Evolutionary conservation across 1,140 invertebrate genomes (phyloP).

Genomic region (Holotrichia oblita): DNA sequence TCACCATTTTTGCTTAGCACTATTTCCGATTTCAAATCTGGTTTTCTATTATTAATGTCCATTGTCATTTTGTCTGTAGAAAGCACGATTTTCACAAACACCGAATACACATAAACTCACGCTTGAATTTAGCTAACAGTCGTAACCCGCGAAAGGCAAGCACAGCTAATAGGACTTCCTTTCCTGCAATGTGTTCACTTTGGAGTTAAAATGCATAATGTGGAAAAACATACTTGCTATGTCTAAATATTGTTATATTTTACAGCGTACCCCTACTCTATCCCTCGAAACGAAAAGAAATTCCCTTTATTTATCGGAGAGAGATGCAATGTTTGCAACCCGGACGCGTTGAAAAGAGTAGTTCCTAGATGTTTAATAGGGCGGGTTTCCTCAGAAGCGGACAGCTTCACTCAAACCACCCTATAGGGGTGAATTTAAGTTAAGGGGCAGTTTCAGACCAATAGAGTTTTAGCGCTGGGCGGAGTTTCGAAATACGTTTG

Average conservation of each 20-base stretch:
- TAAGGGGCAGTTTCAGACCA: slow-evolving; percentile 59
- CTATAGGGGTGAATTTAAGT: slow-evolving; percentile 61
- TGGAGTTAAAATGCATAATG: slow-evolving; percentile 56
- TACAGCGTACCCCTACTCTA: slow-evolving; percentile 48
- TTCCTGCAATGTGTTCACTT: slow-evolving; percentile 46
- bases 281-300: slow-evolving; percentile 40
- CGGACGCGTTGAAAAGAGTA: slow-evolving; percentile 33
- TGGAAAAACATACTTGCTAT: slow-evolving; percentile 57
- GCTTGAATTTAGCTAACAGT: not conserved
- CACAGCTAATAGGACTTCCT: not conserved
- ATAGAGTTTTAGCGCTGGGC: slow-evolving; percentile 57
- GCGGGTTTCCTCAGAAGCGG: slow-evolving; percentile 45
- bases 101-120: slow-evolving; percentile 37
- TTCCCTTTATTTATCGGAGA: slow-evolving; percentile 43
- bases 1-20: slow-evolving; percentile 46
- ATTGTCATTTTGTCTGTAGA: slow-evolving; percentile 50
- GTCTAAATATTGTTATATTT: slow-evolving; percentile 61
- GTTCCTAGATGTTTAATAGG: slow-evolving; percentile 33
- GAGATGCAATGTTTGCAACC: slow-evolving; percentile 43
- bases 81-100: slow-evolving; percentile 30
- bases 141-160: not conserved
- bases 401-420: slow-evolving; percentile 55
- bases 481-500: slow-evolving; percentile 60
- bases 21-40: slow-evolving; percentile 54
- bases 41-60: slow-evolving; percentile 55